Evolutionary conservation across 2,797 vertebrate species (phyloP).

Genomic region (Liparis tanakae): DNA sequence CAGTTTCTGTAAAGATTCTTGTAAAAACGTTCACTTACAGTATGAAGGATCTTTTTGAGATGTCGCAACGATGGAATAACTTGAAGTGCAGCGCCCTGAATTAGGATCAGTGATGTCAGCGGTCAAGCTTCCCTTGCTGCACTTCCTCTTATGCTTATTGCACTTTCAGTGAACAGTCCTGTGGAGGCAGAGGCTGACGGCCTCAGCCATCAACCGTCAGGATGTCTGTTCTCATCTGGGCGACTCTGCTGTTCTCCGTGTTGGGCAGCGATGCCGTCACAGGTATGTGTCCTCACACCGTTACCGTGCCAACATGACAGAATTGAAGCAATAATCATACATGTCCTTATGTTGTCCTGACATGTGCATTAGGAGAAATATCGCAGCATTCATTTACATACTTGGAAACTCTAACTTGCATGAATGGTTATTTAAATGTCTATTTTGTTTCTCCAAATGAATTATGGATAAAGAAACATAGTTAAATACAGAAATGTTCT

Average conservation of each 20-base stretch:
- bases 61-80: background rate
- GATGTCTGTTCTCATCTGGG: slow-evolving; percentile 56
- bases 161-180: background rate
- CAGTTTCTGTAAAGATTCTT: background rate
- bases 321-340: background rate
- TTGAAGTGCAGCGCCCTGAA: slow-evolving; percentile 6
- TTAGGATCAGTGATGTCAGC: background rate
- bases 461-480: background rate
- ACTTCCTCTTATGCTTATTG: slow-evolving; percentile 5
- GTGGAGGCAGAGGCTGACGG: background rate
- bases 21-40: background rate
- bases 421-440: background rate
- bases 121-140: slow-evolving; percentile 4
- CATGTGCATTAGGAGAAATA: background rate
- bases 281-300: slow-evolving; percentile 36
- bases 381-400: background rate
- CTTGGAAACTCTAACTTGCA: background rate
- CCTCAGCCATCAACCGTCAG: background rate
- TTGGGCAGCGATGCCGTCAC: slow-evolving; percentile 1
- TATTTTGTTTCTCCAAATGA: background rate
- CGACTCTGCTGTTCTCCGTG: slow-evolving; percentile 32
- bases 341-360: background rate
- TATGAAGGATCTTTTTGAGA: background rate
- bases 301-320: background rate
- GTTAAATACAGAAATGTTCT: background rate